These are phyloP conservation scores for Phrynocephalus vlangalii DNA, from an alignment of 2,797 vertebrate species.

Conservation along the genomic window DNA sequence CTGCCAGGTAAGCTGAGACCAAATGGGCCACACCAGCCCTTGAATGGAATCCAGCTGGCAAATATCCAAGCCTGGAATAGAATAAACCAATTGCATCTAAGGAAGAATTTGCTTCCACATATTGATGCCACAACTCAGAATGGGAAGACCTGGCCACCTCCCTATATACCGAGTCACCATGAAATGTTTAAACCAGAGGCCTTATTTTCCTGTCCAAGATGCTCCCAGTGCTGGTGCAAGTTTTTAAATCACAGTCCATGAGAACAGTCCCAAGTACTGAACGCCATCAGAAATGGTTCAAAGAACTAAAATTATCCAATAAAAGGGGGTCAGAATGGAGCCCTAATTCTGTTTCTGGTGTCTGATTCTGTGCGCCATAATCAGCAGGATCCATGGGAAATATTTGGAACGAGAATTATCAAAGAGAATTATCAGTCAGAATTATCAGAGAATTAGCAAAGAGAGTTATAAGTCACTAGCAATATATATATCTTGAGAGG, in stretches of 20 bases:
- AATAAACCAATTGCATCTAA: conserved; percentile 10
- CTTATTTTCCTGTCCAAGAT: not conserved
- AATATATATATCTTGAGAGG: not conserved
- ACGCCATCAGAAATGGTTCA: not conserved
- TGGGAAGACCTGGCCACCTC: not conserved
- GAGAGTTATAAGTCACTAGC: too few species aligned
- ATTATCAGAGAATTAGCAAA: too few species aligned
- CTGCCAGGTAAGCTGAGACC: not conserved
- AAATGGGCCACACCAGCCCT: not conserved
- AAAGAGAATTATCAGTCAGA: too few species aligned
- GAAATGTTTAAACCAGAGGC: not conserved
- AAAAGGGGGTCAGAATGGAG: conserved; percentile 10
- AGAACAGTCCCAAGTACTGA: not conserved
- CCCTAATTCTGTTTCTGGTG: not conserved
- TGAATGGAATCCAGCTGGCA: not conserved
- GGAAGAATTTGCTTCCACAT: conserved; percentile 27
- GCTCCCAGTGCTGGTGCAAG: conserved; percentile 25
- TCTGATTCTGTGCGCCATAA: not conserved
- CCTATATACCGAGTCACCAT: not conserved
- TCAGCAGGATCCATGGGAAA: not conserved
- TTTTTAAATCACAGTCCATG: not conserved
- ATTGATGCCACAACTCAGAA: conserved; percentile 1
- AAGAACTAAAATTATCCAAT: conserved; percentile 6
- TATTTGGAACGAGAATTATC: not conserved
- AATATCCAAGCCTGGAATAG: conserved; percentile 13